Base-by-base conservation (phyloP, 1,140 invertebrate species). In the Rhizoglyphus robini region DNA sequence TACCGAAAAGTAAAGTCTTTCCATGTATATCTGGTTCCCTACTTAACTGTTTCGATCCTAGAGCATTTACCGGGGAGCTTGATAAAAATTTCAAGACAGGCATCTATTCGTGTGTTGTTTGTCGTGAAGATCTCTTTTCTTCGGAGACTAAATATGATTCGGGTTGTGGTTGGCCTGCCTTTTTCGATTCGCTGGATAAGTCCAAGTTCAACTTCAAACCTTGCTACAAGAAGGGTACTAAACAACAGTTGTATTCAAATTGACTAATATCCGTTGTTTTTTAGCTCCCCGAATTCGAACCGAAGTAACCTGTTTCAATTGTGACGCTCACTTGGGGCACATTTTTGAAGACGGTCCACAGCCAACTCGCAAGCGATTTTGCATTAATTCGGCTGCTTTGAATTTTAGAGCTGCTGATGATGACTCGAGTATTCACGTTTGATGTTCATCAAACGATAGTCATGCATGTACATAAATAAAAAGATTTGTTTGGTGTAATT, bases 101-200 rank as follows among this genome's bases (percentile, higher is more conserved):
- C n/a, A 82, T 83, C 49, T 96, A 96, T 76, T 83, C 83, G 29
- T 98, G 94, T 76, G 79, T 96, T 71, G 88, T 96, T n/a, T 97
- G 93, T 79, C 84, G 85, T 68, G 87, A 91, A 77, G 83, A 87
- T 67, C 76, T 97, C 69, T 98, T 98, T 68, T 86, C 83, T 65
- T 96, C 92, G 0, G 85, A 91, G 70, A 87, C 86, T 27, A 97
- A 97, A 81, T 98, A 86, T 78, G 89, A 96, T 75, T 91, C 90
- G 65, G 87, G 88, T 63, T 96, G 91, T 77, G 94, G 95, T 51
- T 98, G 94, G 94, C 94, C 94, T n/a, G 89, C 93, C 65, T 98
- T 97, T 78, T 92, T 87, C 76, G 90, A 96, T 81, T 89, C 94
- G 70, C 80, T 94, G 51, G 85, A 89, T 75, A 83, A 88, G 76